Evolutionary conservation across 2,113 vertebrate species (phyloP).

Genomic region (Tympanuchus pallidicinctus): DNA sequence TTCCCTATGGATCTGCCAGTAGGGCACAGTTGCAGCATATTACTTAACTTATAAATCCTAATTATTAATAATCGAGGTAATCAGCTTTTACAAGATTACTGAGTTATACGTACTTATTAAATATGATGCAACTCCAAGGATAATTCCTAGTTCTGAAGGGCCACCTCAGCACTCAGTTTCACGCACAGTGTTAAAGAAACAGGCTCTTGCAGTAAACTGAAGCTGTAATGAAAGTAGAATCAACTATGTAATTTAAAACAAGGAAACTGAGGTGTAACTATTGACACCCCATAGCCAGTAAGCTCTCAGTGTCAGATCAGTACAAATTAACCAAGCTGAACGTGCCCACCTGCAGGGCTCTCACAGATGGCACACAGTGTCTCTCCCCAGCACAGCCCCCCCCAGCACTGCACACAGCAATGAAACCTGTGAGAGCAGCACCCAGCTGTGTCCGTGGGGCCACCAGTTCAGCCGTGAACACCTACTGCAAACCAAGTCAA

Average conservation of each 20-base stretch:
- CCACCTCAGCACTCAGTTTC: not conserved
- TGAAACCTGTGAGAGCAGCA: not conserved
- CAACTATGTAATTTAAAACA: not conserved
- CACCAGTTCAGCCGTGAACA: fast-evolving
- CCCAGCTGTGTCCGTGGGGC: fast-evolving
- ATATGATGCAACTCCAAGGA: not conserved
- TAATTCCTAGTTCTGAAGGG: not conserved
- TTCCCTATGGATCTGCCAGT: not conserved
- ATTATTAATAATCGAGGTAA: slow-evolving; percentile 42
- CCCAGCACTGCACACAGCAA: not conserved
- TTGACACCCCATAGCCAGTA: not conserved
- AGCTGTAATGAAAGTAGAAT: not conserved
- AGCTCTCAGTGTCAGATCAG: not conserved
- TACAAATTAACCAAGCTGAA: not conserved
- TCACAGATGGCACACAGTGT: not conserved
- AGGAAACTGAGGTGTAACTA: not conserved
- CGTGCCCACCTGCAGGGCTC: fast-evolving
- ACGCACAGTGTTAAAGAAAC: not conserved
- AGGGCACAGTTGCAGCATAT: not conserved
- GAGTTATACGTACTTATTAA: not conserved
- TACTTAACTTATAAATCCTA: slow-evolving; percentile 35
- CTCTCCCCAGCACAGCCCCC: too few relatives aligned
- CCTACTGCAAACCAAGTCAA: not conserved
- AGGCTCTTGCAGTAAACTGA: not conserved
- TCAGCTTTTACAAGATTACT: slow-evolving; percentile 30